Evolutionary conservation across 2,888 invertebrate species (phyloP), one percentile per base, ranked within the genome.

Genomic region (Sarcophaga rosellei): DNA sequence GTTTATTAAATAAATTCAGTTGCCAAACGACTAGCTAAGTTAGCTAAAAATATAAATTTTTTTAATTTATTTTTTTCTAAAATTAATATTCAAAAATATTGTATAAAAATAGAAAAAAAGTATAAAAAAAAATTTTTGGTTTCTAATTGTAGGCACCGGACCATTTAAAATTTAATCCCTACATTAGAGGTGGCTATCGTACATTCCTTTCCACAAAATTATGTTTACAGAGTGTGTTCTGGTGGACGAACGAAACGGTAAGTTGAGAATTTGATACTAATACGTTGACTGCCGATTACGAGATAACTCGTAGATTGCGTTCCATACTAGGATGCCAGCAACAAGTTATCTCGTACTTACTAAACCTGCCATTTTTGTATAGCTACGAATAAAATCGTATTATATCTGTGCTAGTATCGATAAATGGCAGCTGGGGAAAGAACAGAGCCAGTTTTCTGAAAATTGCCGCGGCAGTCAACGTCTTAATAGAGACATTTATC

Each of bases 231-330:
- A 98, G 98, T 93, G 94, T 98, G 91, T 98, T 99, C 94, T 97
- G 98, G 96, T 98, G 98, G 98, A 98, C 97, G 81, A 99, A 99
- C 93, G 99, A 99, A 93, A 99, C 98, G 0, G 93, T 93, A 77
- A 89, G 35, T 35, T 8, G 8, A 35, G 89, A 61, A 3, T 21
- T 17, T 23, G 4, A 20, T n/a, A n/a, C n/a, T n/a, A n/a, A n/a
- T n/a, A n/a, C n/a, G n/a, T n/a, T n/a, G n/a, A n/a, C n/a, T n/a
- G n/a, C n/a, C n/a, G n/a, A n/a, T n/a, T n/a, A n/a, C n/a, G n/a
- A n/a, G n/a, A n/a, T n/a, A n/a, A n/a, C n/a, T n/a, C n/a, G n/a
- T n/a, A n/a, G n/a, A n/a, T n/a, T n/a, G n/a, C n/a, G n/a, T n/a
- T n/a, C n/a, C n/a, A n/a, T n/a, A n/a, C n/a, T n/a, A n/a, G n/a